Base-by-base conservation (phyloP, 2,113 vertebrate species). In the Dicaeum eximium region DNA sequence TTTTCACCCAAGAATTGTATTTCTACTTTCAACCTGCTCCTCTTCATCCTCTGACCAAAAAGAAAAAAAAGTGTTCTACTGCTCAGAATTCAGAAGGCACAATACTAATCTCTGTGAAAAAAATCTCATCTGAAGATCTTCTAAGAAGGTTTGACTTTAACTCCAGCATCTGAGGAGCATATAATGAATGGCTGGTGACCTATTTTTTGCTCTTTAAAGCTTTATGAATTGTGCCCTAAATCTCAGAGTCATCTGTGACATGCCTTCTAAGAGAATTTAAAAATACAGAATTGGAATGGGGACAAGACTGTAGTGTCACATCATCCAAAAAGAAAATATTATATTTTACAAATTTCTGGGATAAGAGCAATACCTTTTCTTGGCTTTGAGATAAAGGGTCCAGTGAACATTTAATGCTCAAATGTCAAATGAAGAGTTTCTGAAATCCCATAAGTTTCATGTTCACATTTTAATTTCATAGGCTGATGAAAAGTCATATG, bases 131-230 rank as follows among this genome's bases (percentile, higher is more conserved):
- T 90, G 66, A 95, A 90, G 42, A 83, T 79, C 35, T 54, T 86
- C 54, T 93, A 64, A 88, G 81, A 74, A 66, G 24, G 17, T 89
- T 92, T 82, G 74, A 84, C 65, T 94, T 83, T 62, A 88, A 93
- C 45, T 70, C 62, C 44, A 80, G 60, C 66, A 66, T 85, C 66
- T 90, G 58, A 94, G 53, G 28, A 90, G 13, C 37, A 40, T 66
- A 73, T 84, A 93, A 84, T 88, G 37, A 92, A 95, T 62, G 91
- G 21, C 15, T 73, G 45, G 61, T 93, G 86, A 92, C 88, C 92
- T 91, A 93, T 53, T 88, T 96, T 93, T 93, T 58, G 7, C 27
- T 90, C 42, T 93, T 91, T 80, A 88, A 95, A 94, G 40, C 61
- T 86, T 86, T 89, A 53, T 82, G 78, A 90, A 88, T 91, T 87